Base-by-base conservation (phyloP, 2,888 invertebrate genomes). In the Polyommatus iphigenia region DNA sequence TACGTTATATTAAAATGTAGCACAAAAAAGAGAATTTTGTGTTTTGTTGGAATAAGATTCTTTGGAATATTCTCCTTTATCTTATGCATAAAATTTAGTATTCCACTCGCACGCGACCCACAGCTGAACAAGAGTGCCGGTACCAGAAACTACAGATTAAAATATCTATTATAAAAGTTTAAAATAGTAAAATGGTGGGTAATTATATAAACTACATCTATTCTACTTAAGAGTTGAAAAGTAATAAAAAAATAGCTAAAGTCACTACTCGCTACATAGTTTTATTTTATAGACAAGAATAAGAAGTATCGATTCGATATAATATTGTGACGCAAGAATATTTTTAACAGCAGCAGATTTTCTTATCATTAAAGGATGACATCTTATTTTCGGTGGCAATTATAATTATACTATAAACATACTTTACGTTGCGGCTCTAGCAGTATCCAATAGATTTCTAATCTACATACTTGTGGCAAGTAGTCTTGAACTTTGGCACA, bases 1-100 rank as follows among this genome's bases (percentile, higher is more conserved):
- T 13, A 20, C 4, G 62, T 8, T 7, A 7, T 62, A 24, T 13
- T 24, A 10, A 62, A 62, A 36, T 36, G 0, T 24, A 32, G 67
- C 15, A 32, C 67, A 67, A 67, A 67, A 67, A 15, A 32, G 0
- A 67, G 5, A 67, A 67, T 32, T 67, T 62, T 13, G 24, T 62
- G 13, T 62, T 62, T 62, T 24, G 59, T 62, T 29, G 29, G 2
- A 67, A 29, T 67, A 32, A 29, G 67, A 67, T 67, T 67, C 15
- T 29, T 67, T 29, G 15, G 29, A 67, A 67, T 15, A 67, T 67
- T 29, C 62, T 62, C 24, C 62, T 24, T 62, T 62, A 62, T 24
- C 24, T 62, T 62, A 62, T 62, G 62, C 62, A 67, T 67, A 67
- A 32, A 67, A 67, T 67, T 29, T 67, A 29, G 67, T 67, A 67